phyloP scores from a whole-genome alignment of 2,888 invertebrate genomes.

The Tiliacea citrago region DNA sequence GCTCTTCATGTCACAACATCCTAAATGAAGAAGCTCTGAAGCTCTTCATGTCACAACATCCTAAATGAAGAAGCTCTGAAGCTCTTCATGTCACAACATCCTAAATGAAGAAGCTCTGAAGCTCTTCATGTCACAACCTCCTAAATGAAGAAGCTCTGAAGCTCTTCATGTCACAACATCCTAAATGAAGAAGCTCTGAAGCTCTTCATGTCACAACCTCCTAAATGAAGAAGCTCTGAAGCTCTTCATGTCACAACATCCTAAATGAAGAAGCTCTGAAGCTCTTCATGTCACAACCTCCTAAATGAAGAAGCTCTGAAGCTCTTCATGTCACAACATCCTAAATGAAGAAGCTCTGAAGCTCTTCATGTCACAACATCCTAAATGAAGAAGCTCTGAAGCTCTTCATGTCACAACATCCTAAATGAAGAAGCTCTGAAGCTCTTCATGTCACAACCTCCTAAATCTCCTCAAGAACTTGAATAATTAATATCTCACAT shows the following conservation, averaged over 20 bases:
- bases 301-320: conserved; percentile 21
- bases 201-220: conserved; percentile 18
- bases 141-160: conserved; percentile 21
- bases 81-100: conserved; percentile 18
- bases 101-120: conserved; percentile 21
- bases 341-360: conserved; percentile 21
- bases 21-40: conserved; percentile 21
- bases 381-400: conserved; percentile 21
- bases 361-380: conserved; percentile 18
- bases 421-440: conserved; percentile 21
- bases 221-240: conserved; percentile 21
- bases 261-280: conserved; percentile 21
- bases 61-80: conserved; percentile 21
- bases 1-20: conserved; percentile 18
- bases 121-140: conserved; percentile 18
- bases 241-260: conserved; percentile 18
- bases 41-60: conserved; percentile 18
- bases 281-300: conserved; percentile 18
- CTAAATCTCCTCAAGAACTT: conserved; percentile 36
- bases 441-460: conserved; percentile 13
- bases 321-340: conserved; percentile 18
- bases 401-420: conserved; percentile 18
- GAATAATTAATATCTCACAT: conserved; percentile 33
- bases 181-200: conserved; percentile 21
- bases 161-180: conserved; percentile 18